Base-by-base conservation (phyloP, 30 jellyfish, hydroid and myxozoan species). In the Clytia hemisphaerica region DNA sequence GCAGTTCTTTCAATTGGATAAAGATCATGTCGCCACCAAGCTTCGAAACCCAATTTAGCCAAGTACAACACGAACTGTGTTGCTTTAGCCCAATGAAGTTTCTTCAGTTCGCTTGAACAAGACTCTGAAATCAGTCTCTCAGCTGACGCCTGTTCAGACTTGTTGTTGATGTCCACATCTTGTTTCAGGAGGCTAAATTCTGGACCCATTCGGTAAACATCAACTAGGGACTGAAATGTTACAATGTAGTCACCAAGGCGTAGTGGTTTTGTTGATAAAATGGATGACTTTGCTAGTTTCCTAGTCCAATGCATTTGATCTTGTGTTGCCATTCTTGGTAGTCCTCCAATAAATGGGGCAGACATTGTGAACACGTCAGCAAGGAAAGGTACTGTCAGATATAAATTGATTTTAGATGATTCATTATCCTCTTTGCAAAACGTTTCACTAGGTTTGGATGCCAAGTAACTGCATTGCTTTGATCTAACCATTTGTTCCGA, bases 271-370 rank as follows among this genome's bases (percentile, higher is more conserved):
- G 78, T 65, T 16, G 78, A 65, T 53, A 65, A 53, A 31, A 45
- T 26, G 37, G 78, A 65, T 16, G 65, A 37, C 28, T 65, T 65
- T 4, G 44, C 37, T 24, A 65, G 78, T 65, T 65, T 65, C 21
- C 78, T 31, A 18, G 44, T 24, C 72, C n/a, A n/a, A n/a, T n/a
- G n/a, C n/a, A n/a, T n/a, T n/a, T n/a, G n/a, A n/a, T n/a, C n/a
- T n/a, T n/a, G 53, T 28, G 6, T 29, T 48, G 32, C 72, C 30
- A 50, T 65, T 33, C 78, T 36, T 10, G 78, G 78, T 5, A 65
- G 35, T 14, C 70, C 78, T 65, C 78, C 78, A 40, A 65, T 31
- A 65, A 65, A 4, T 15, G 78, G 70, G 38, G 78, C 37, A 10
- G 25, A 22, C 9, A 36, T 31, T 36, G 33, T 22, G 31, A 63